Conservation (phyloP, 2,888 invertebrate genomes). For the Netelia melanura region DNA sequence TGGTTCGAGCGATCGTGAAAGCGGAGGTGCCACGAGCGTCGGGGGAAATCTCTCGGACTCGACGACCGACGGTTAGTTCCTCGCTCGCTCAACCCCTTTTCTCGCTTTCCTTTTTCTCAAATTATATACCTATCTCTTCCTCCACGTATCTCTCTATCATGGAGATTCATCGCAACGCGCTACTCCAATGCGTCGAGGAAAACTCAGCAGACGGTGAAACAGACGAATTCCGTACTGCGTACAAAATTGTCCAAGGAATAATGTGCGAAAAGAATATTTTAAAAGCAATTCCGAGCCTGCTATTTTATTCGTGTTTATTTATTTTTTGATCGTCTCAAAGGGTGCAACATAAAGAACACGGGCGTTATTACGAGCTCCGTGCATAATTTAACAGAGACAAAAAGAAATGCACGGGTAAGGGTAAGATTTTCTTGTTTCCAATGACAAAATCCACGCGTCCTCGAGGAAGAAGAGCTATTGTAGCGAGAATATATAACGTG, state of each 20-base stretch:
- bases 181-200: slow-evolving; percentile 5
- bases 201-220: slow-evolving; percentile 3
- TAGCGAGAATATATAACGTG: background rate
- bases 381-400: background rate
- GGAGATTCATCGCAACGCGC: slow-evolving; percentile 13
- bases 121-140: background rate
- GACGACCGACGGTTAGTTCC: slow-evolving; percentile 89
- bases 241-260: background rate
- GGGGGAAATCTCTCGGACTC: slow-evolving; percentile 93
- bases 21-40: slow-evolving; percentile 92
- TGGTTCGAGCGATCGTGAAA: slow-evolving; percentile 93
- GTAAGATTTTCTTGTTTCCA: background rate
- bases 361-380: background rate
- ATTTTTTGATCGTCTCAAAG: slow-evolving; percentile 43
- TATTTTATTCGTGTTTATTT: background rate
- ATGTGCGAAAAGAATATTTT: background rate
- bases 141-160: slow-evolving; percentile 14
- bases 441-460: slow-evolving; percentile 29
- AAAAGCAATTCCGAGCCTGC: background rate
- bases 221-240: background rate
- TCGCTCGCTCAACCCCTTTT: slow-evolving; percentile 52
- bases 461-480: slow-evolving; percentile 4
- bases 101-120: slow-evolving; percentile 1
- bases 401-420: slow-evolving; percentile 9
- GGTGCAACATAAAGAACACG: slow-evolving; percentile 73